Conservation (phyloP, 2,888 invertebrate species). For the Pyrocoelia pectoralis region DNA sequence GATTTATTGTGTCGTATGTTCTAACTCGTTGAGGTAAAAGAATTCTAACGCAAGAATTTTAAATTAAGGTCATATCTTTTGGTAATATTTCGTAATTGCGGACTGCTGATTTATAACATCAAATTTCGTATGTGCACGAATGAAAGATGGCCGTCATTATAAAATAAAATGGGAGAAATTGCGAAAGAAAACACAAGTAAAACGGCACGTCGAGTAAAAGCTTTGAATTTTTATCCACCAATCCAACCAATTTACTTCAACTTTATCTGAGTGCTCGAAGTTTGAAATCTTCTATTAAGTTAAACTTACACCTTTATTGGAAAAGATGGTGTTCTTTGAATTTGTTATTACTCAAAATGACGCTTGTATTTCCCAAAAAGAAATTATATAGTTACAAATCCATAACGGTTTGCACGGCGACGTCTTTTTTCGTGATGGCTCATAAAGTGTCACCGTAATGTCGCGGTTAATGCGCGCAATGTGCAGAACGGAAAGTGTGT, state of each 20-base stretch:
- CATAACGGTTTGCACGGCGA: background rate
- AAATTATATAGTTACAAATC: slow-evolving; percentile 10
- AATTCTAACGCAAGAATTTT: slow-evolving; percentile 34
- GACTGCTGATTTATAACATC: background rate
- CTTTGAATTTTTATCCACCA: slow-evolving; percentile 4
- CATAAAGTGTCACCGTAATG: slow-evolving; percentile 19
- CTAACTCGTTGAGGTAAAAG: slow-evolving; percentile 36
- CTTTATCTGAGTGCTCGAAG: background rate
- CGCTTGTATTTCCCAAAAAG: background rate
- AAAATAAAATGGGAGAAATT: too few species aligned
- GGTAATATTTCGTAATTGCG: background rate
- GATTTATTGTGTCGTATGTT: slow-evolving; percentile 35
- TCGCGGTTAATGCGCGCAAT: slow-evolving; percentile 27
- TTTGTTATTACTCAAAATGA: too few species aligned
- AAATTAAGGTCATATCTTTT: slow-evolving; percentile 33
- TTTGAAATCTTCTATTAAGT: slow-evolving; percentile 7
- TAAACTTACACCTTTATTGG: slow-evolving; percentile 6
- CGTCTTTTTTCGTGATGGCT: slow-evolving; percentile 17
- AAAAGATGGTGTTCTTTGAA: background rate
- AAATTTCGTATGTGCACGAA: background rate
- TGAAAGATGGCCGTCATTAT: too few species aligned
- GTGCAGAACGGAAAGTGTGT: slow-evolving; percentile 30
- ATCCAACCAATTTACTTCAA: slow-evolving; percentile 4
- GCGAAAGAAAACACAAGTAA: background rate
- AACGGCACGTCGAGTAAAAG: too few species aligned